A percentile compares a stretch with the other conserved stretches of the same genome.
phyloP scores from a whole-genome alignment of 2,888 invertebrate species.

The Chymomyza fuscimana region DNA sequence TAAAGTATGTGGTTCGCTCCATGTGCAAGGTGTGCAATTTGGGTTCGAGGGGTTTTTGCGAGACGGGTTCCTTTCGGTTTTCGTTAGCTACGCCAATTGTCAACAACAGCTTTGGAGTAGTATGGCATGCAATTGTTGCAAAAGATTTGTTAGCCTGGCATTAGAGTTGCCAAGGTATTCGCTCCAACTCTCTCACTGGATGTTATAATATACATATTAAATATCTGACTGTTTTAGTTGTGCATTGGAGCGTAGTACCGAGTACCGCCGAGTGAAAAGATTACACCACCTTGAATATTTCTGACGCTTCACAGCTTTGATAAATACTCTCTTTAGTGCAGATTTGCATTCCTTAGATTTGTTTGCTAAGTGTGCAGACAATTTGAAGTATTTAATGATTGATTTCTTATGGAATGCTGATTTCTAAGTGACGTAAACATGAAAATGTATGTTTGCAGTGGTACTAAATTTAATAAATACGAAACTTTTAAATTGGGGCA shows the following conservation, averaged over 20 bases:
- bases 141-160: conserved; percentile 37
- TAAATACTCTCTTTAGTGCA: not conserved
- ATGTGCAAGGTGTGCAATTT: conserved; percentile 29
- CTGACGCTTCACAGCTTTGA: too few relatives aligned
- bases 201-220: not conserved
- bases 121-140: conserved; percentile 10
- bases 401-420: not conserved
- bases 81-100: conserved; percentile 47
- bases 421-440: not conserved
- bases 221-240: not conserved
- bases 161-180: conserved; percentile 43
- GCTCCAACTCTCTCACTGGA: not conserved
- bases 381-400: not conserved
- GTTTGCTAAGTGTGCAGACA: not conserved
- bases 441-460: not conserved
- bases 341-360: not conserved
- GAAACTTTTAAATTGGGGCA: too few relatives aligned
- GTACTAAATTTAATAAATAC: too few relatives aligned
- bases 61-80: not conserved
- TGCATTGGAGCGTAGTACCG: not conserved
- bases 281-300: not conserved
- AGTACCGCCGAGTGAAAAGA: not conserved
- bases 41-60: conserved; percentile 3
- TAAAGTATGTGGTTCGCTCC: conserved; percentile 48
- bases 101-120: conserved; percentile 23